phyloP scores from a whole-genome alignment of 2,888 invertebrate species.

The Andrena dorsata region DNA sequence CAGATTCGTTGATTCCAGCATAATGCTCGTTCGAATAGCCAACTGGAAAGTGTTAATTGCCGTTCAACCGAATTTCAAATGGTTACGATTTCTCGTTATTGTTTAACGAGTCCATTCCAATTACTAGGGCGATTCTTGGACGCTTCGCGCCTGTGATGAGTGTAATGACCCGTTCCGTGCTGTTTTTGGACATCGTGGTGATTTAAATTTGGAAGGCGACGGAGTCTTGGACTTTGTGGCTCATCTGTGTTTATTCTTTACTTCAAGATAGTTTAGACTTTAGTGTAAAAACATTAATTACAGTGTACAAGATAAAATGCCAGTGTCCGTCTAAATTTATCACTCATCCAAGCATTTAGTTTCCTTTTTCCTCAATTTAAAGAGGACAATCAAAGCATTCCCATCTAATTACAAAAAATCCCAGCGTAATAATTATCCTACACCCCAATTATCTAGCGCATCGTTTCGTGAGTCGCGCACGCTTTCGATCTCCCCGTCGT shows the following conservation, averaged over 20 bases:
- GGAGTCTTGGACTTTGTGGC: too few relatives aligned
- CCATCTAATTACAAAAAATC: slow-evolving; percentile 26
- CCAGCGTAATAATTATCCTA: slow-evolving; percentile 25
- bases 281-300: too few relatives aligned
- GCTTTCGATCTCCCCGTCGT: slow-evolving; percentile 53
- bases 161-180: too few relatives aligned
- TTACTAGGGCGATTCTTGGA: slow-evolving; percentile 4
- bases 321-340: too few relatives aligned
- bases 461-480: slow-evolving; percentile 34
- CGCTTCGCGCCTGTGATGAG: too few relatives aligned
- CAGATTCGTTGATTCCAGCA: slow-evolving; percentile 34
- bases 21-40: slow-evolving; percentile 52
- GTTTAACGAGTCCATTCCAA: slow-evolving; percentile 26
- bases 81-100: slow-evolving; percentile 29
- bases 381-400: not conserved
- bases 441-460: slow-evolving; percentile 41
- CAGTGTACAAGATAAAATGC: too few relatives aligned
- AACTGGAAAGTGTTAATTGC: slow-evolving; percentile 71
- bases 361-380: not conserved
- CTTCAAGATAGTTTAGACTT: too few relatives aligned
- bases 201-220: too few relatives aligned
- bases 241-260: too few relatives aligned
- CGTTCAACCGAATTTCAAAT: slow-evolving; percentile 38
- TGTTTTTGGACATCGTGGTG: too few relatives aligned
- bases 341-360: too few relatives aligned